These are phyloP conservation scores for Campylorhamphus procurvoides DNA, from an alignment of 2,113 vertebrate genomes.

Conservation along the genomic window DNA sequence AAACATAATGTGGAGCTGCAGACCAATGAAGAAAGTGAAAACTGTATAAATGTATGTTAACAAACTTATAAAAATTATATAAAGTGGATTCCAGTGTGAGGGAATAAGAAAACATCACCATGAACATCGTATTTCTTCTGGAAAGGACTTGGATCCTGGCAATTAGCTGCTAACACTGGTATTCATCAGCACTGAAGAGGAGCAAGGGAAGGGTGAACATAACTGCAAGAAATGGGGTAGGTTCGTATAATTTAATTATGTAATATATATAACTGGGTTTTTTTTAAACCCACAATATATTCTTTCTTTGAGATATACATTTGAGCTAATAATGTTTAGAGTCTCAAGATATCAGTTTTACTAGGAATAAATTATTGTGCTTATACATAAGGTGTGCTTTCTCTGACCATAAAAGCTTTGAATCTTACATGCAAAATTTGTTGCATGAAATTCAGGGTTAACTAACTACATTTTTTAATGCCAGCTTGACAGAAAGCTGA, in stretches of 20 bases:
- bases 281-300: background rate
- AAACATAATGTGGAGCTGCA: background rate
- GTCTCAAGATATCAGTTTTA: background rate
- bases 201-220: background rate
- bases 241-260: background rate
- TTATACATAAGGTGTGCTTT: background rate
- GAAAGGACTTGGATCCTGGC: background rate
- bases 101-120: background rate
- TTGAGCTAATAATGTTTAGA: background rate
- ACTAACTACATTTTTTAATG: too few relatives aligned
- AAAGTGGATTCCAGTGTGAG: background rate
- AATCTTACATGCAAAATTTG: background rate
- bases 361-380: background rate
- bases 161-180: background rate
- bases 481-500: too few relatives aligned
- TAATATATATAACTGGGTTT: background rate
- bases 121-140: background rate
- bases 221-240: background rate
- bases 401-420: background rate
- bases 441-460: background rate
- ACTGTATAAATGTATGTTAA: background rate
- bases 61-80: background rate
- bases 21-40: background rate
- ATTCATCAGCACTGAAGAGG: background rate
- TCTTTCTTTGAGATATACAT: background rate